Percentiles rank a stretch among this genome's conserved stretches.
Evolutionary conservation across 2,113 vertebrate species (phyloP).

Genomic region (Sander vitreus): DNA sequence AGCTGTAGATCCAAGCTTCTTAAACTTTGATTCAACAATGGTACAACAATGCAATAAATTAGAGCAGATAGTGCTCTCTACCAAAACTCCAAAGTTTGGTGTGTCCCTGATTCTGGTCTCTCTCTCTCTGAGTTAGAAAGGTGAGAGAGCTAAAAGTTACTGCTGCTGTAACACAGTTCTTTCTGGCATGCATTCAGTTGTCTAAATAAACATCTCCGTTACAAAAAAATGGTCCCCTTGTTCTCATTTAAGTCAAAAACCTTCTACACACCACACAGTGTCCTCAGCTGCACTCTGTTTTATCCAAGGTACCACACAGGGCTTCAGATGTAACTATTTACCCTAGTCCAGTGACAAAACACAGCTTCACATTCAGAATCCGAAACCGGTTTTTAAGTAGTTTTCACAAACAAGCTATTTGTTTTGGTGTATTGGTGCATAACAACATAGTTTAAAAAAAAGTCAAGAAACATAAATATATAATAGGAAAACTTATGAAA

Average conservation of each 20-base stretch:
- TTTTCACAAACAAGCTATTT: no score
- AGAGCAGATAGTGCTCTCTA: slow-evolving; percentile 67
- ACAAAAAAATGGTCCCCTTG: slow-evolving; percentile 58
- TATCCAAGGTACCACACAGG: background rate
- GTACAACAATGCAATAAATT: slow-evolving; percentile 80
- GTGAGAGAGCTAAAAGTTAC: slow-evolving; percentile 69
- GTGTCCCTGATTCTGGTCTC: slow-evolving; percentile 53
- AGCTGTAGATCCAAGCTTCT: slow-evolving; percentile 72
- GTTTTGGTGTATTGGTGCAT: no score
- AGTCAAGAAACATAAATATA: no score
- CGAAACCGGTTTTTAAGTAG: no score
- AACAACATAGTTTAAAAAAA: no score
- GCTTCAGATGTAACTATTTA: background rate
- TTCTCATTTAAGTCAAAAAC: slow-evolving; percentile 45
- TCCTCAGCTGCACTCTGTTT: background rate
- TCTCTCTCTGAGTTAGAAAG: slow-evolving; percentile 62
- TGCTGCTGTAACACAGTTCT: slow-evolving; percentile 78
- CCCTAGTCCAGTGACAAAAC: background rate
- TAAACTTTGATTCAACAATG: slow-evolving; percentile 53
- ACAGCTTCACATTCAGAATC: background rate
- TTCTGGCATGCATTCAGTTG: slow-evolving; percentile 84
- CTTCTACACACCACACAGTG: background rate
- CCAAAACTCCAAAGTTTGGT: slow-evolving; percentile 46
- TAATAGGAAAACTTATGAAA: no score
- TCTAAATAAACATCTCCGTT: slow-evolving; percentile 85